phyloP scores from a whole-genome alignment of 2,888 invertebrate genomes.

The Coelopa pilipes region DNA sequence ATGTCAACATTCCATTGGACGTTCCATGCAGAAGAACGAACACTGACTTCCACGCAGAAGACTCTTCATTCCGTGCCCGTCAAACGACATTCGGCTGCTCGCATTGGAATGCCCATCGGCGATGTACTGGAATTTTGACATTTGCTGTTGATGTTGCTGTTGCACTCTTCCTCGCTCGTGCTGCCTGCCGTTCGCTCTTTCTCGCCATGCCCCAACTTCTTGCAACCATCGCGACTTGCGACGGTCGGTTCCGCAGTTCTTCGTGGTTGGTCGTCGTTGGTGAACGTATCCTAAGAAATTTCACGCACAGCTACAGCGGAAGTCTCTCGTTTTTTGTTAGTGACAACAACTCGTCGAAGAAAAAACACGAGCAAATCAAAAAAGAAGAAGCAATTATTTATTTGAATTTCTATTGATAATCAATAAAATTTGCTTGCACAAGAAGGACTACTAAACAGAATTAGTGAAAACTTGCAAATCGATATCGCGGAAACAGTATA shows the following conservation, averaged over 20 bases:
- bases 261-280: conserved; percentile 45
- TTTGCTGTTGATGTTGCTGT: neutral
- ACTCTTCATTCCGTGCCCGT: neutral
- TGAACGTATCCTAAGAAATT: conserved; percentile 33
- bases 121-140: neutral
- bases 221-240: neutral
- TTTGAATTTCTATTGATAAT: conserved; percentile 1
- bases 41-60: too few relatives aligned
- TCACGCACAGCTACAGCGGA: neutral
- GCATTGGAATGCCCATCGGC: neutral
- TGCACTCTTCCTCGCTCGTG: neutral
- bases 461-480: neutral
- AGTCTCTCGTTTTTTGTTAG: neutral
- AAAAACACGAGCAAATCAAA: neutral
- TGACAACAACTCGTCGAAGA: neutral
- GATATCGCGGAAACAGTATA: neutral
- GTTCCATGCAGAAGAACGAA: too few relatives aligned
- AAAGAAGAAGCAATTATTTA: neutral
- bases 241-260: conserved; percentile 40
- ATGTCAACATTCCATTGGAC: too few relatives aligned
- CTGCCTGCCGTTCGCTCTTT: too few relatives aligned
- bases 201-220: neutral
- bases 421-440: neutral
- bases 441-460: neutral
- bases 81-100: neutral